phyloP scores from a whole-genome alignment of 2,888 invertebrate genomes.

The Ischnura elegans region DNA sequence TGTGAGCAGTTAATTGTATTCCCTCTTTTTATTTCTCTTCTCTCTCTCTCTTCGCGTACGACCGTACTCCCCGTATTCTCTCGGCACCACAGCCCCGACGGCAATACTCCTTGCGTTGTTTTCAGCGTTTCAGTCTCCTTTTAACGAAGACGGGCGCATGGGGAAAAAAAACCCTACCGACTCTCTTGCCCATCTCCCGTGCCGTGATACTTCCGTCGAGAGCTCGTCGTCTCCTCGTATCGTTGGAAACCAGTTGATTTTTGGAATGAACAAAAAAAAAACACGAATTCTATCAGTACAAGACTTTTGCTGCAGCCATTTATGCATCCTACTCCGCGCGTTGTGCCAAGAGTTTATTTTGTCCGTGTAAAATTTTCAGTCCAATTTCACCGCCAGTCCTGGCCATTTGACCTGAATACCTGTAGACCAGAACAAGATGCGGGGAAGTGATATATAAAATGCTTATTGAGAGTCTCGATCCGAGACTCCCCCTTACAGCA shows the following conservation, averaged over 20 bases:
- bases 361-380: not conserved
- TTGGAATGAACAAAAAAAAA: not conserved
- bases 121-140: not conserved
- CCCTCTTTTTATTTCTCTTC: not conserved
- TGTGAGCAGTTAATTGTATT: not conserved
- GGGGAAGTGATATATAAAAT: no score
- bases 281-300: no score
- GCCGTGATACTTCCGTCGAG: not conserved
- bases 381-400: no score
- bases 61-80: not conserved
- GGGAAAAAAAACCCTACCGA: not conserved
- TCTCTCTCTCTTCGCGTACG: not conserved
- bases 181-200: not conserved
- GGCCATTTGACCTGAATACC: no score
- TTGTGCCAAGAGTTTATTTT: not conserved
- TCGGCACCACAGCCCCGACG: not conserved
- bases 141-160: not conserved
- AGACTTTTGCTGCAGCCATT: no score
- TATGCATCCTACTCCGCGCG: not conserved
- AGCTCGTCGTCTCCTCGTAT: not conserved
- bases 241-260: not conserved
- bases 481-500: no score
- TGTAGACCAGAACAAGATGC: no score
- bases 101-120: not conserved
- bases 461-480: no score